Evolutionary conservation across 1,140 invertebrate species (phyloP).

Genomic region (Trachelipus rathkii): DNA sequence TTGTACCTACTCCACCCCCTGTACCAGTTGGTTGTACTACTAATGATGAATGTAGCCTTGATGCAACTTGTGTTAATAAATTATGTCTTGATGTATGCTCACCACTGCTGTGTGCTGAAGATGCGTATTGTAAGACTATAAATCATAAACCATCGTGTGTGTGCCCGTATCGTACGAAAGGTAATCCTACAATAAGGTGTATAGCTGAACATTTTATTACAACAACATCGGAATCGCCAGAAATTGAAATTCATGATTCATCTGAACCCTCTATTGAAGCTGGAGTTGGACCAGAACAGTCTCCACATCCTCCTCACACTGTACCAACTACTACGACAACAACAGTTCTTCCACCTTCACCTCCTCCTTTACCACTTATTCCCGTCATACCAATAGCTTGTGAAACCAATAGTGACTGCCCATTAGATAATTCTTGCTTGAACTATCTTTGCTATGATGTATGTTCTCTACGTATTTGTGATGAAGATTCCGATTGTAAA

Average conservation of each 20-base stretch:
- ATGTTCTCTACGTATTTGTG: constrained; percentile 58
- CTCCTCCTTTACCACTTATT: constrained; percentile 24
- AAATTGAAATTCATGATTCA: constrained; percentile 66
- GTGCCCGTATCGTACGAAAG: constrained; percentile 34
- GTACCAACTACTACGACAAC: constrained; percentile 31
- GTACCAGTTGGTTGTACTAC: constrained; percentile 61
- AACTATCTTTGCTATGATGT: constrained; percentile 47
- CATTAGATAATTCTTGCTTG: constrained; percentile 39
- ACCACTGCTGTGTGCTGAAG: constrained; percentile 61
- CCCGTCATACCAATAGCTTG: constrained; percentile 59
- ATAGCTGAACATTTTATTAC: constrained; percentile 24
- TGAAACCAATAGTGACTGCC: constrained; percentile 68
- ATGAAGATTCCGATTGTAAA: constrained; percentile 49
- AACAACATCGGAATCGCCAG: constrained; percentile 14
- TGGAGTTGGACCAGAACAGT: constrained; percentile 70
- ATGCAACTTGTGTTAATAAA: constrained; percentile 69
- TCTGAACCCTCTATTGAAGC: constrained; percentile 51
- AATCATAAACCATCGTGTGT: constrained; percentile 43
- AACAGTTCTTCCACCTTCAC: constrained; percentile 47
- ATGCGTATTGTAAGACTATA: constrained; percentile 62
- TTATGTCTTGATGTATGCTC: constrained; percentile 70
- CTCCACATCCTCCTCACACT: constrained; percentile 48
- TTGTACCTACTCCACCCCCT: constrained; percentile 50
- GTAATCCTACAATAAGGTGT: constrained; percentile 35
- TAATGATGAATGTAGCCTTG: constrained; percentile 68